A percentile compares a stretch with the other conserved stretches of the same genome.
Conservation (phyloP, 2,797 vertebrate species). For the Diplodus sargus region DNA sequence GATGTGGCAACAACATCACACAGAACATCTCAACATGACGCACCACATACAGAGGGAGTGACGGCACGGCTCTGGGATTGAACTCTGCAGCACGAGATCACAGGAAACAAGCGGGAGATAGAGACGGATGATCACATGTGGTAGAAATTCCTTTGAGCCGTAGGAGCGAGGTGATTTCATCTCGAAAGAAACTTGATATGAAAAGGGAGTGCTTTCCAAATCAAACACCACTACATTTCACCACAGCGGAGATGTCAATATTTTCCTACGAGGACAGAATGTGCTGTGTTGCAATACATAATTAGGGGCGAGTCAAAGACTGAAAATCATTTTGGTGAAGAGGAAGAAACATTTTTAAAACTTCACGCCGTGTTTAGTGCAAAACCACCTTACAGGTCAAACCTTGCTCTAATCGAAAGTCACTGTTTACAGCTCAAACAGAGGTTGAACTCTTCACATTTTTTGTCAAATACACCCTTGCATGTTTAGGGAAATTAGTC, state of each 20-base stretch:
- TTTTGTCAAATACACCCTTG: conserved; percentile 6
- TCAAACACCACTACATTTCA: conserved; percentile 34
- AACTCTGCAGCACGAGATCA: conserved; percentile 44
- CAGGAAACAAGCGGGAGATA: conserved; percentile 31
- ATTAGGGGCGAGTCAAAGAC: conserved; percentile 54
- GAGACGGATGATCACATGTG: conserved; percentile 39
- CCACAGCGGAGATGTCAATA: conserved; percentile 23
- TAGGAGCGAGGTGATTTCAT: conserved; percentile 23
- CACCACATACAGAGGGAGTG: conserved; percentile 26
- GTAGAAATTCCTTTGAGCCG: conserved; percentile 37
- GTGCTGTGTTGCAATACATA: conserved; percentile 59
- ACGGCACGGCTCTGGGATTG: conserved; percentile 25
- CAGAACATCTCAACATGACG: conserved; percentile 40
- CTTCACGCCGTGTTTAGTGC: conserved; percentile 10
- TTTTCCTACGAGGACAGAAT: conserved; percentile 42
- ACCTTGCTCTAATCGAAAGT: neutral
- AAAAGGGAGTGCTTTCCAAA: conserved; percentile 50
- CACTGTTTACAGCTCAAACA: neutral
- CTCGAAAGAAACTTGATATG: conserved; percentile 40
- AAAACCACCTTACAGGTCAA: conserved; percentile 61
- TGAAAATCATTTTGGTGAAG: conserved; percentile 45
- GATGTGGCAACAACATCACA: conserved; percentile 73
- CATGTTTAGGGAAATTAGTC: neutral
- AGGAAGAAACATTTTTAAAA: conserved; percentile 17
- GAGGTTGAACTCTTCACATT: conserved; percentile 16